Conservation (phyloP, 2,797 vertebrate species). For the Karalla daura region DNA sequence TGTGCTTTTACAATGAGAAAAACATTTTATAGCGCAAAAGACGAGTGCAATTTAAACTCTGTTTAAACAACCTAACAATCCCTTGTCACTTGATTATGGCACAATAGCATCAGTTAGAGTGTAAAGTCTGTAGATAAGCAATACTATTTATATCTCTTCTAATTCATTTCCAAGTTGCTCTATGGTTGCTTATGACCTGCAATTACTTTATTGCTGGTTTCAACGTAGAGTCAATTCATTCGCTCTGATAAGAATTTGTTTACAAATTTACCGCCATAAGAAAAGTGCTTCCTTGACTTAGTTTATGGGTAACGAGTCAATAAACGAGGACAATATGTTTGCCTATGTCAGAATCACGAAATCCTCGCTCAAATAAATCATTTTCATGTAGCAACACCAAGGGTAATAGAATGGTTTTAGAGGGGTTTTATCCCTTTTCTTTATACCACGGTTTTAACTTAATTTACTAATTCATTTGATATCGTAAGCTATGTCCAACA, state of each 20-base stretch:
- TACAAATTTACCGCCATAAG: neutral
- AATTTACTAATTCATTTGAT: too few species aligned
- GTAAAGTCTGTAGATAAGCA: conserved; percentile 16
- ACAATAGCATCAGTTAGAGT: neutral
- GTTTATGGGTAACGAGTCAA: neutral
- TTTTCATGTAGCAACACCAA: too few species aligned
- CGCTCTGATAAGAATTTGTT: neutral
- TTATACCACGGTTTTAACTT: too few species aligned
- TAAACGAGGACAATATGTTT: neutral
- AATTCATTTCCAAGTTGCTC: neutral
- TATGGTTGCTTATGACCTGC: conserved; percentile 4
- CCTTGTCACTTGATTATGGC: neutral
- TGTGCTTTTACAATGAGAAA: neutral
- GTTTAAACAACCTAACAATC: neutral
- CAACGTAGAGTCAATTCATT: conserved; percentile 4
- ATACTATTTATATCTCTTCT: neutral
- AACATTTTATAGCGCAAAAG: neutral
- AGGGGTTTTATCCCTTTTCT: too few species aligned
- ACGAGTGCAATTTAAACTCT: too few species aligned
- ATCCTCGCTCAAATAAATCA: neutral
- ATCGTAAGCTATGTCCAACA: too few species aligned
- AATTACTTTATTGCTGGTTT: conserved; percentile 5
- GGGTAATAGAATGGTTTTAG: too few species aligned
- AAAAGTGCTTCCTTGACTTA: neutral
- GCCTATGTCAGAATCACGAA: neutral